Conservation (phyloP, 2,888 invertebrate species). For the Mythimna impura region DNA sequence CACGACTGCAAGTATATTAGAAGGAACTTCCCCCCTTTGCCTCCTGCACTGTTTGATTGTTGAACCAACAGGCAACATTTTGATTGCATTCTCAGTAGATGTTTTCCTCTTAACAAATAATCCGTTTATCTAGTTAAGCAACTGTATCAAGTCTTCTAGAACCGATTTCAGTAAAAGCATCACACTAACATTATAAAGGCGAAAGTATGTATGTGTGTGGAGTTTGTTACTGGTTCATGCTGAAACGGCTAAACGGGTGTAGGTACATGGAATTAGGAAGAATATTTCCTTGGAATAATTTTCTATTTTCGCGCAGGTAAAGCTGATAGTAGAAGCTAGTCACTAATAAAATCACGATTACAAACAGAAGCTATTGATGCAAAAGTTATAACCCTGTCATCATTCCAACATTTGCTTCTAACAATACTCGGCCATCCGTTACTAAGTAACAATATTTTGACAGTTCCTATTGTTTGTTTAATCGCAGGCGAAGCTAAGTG, state of each 20-base stretch:
- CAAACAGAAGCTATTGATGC: neutral
- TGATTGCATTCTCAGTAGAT: neutral
- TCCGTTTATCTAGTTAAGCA: too few species aligned
- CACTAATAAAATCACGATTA: neutral
- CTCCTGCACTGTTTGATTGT: neutral
- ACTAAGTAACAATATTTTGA: conserved; percentile 60
- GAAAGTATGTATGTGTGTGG: too few species aligned
- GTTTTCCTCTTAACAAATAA: neutral
- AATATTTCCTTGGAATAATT: too few species aligned
- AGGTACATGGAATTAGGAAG: too few species aligned
- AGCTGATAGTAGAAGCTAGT: neutral
- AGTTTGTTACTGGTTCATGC: too few species aligned
- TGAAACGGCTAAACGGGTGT: too few species aligned
- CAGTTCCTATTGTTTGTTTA: conserved; percentile 49
- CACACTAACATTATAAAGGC: neutral
- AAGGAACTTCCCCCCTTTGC: neutral
- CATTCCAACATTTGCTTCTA: conserved; percentile 32
- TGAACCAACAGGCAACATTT: neutral
- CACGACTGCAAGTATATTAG: neutral
- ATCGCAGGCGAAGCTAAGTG: conserved; percentile 32
- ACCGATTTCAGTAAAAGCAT: neutral
- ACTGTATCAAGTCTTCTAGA: neutral
- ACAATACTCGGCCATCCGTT: conserved; percentile 45
- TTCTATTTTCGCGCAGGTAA: too few species aligned
- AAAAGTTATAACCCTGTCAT: conserved; percentile 55